phyloP scores from a whole-genome alignment of 2,888 invertebrate species.

The Oscheius sp. region DNA sequence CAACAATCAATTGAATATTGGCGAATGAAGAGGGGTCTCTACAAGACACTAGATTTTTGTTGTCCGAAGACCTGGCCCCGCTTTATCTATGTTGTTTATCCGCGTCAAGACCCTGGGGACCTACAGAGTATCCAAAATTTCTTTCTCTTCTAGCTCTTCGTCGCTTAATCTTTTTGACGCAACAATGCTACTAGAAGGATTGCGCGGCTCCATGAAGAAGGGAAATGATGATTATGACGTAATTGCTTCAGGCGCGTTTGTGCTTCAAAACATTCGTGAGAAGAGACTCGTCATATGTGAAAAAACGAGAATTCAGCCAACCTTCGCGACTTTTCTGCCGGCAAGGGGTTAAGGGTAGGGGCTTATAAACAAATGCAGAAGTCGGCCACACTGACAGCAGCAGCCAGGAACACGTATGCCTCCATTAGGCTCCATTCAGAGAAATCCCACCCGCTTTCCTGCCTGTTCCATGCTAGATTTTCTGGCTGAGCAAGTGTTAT shows the following conservation, averaged over 20 bases:
- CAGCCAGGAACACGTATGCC: constrained; percentile 18
- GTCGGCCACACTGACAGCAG: constrained; percentile 1
- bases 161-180: constrained; percentile 18
- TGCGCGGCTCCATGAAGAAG: neutral
- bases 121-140: neutral
- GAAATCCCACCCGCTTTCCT: constrained; percentile 25
- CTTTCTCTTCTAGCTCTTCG: neutral
- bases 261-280: neutral
- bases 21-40: neutral
- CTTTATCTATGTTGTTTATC: constrained; percentile 18
- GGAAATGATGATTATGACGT: constrained; percentile 15
- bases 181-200: constrained; percentile 8
- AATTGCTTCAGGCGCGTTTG: constrained; percentile 3
- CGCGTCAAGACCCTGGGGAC: constrained; percentile 2
- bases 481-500: neutral
- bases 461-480: neutral
- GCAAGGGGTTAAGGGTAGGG: neutral
- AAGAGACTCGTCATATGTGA: neutral
- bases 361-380: constrained; percentile 9
- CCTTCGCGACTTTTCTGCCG: neutral
- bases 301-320: too few relatives aligned
- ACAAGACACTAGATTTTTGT: neutral
- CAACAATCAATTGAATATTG: constrained; percentile 15
- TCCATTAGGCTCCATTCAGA: constrained; percentile 29
- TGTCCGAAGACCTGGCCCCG: neutral